These are phyloP conservation scores for Tolypeutes matacus DNA, from an alignment of 2,797 vertebrate genomes.

Conservation along the genomic window DNA sequence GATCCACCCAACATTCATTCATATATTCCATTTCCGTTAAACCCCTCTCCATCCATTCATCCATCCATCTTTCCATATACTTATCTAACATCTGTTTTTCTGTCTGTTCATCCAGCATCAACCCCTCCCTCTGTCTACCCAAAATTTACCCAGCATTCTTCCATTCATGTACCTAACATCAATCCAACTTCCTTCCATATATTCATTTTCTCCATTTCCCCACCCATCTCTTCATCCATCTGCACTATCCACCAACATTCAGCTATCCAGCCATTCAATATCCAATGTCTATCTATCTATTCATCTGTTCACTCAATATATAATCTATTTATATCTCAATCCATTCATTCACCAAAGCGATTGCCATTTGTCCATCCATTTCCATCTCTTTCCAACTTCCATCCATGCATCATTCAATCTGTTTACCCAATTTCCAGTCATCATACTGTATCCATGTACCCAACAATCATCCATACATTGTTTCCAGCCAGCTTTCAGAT, in stretches of 20 bases:
- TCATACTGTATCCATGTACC: background rate
- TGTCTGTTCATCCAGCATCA: background rate
- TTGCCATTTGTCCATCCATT: background rate
- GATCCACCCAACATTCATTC: background rate
- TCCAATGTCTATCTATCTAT: background rate
- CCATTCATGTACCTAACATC: background rate
- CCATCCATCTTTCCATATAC: background rate
- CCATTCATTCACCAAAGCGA: too few species aligned
- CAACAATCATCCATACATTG: background rate
- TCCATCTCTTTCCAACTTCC: background rate
- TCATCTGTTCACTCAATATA: background rate
- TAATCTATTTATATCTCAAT: background rate
- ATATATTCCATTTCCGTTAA: background rate
- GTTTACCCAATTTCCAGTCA: rapidly evolving
- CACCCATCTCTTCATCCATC: background rate
- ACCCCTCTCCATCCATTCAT: background rate
- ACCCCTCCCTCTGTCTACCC: background rate
- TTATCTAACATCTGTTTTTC: background rate
- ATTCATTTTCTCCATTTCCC: background rate
- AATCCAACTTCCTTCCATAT: background rate
- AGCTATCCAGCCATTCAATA: background rate
- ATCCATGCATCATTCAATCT: background rate
- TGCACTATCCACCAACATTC: background rate
- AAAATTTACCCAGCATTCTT: background rate
- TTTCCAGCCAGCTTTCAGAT: background rate